These are phyloP conservation scores for Dryomyza anilis DNA, from an alignment of 2,888 invertebrate genomes.

Conservation along the genomic window DNA sequence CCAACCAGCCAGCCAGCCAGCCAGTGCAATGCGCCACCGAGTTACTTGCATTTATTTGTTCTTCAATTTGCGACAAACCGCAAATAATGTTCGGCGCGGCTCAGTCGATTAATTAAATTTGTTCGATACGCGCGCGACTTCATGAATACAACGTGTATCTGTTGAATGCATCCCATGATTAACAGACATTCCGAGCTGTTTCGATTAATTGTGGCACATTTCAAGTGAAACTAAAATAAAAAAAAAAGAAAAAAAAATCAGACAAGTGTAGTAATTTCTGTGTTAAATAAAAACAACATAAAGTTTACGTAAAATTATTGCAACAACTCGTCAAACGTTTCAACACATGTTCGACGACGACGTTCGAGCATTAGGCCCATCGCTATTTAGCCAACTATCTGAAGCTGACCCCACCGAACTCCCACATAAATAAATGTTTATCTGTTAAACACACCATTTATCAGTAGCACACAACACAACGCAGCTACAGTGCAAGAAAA, in stretches of 20 bases:
- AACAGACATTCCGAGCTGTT: background rate
- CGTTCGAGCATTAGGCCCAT: background rate
- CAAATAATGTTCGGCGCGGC: background rate
- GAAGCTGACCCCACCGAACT: background rate
- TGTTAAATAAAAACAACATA: background rate
- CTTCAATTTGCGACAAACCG: background rate
- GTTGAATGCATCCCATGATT: background rate
- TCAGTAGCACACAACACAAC: slow-evolving; percentile 11
- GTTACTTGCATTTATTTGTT: slow-evolving; percentile 1
- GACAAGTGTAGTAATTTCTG: background rate
- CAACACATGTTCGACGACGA: background rate
- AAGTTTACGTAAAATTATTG: background rate
- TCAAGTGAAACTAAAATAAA: background rate
- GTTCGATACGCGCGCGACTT: background rate
- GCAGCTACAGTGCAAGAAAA: too few species aligned
- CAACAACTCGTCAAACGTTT: background rate
- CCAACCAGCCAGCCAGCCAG: too few species aligned
- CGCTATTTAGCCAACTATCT: background rate
- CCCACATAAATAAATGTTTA: slow-evolving; percentile 13
- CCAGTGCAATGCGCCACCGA: background rate
- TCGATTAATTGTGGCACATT: too few species aligned
- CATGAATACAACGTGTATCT: too few species aligned
- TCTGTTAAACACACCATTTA: background rate
- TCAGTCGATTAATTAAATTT: slow-evolving; percentile 3
- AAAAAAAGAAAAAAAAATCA: background rate